phyloP scores from a whole-genome alignment of 1,140 invertebrate species.

The Eciton burchellii region DNA sequence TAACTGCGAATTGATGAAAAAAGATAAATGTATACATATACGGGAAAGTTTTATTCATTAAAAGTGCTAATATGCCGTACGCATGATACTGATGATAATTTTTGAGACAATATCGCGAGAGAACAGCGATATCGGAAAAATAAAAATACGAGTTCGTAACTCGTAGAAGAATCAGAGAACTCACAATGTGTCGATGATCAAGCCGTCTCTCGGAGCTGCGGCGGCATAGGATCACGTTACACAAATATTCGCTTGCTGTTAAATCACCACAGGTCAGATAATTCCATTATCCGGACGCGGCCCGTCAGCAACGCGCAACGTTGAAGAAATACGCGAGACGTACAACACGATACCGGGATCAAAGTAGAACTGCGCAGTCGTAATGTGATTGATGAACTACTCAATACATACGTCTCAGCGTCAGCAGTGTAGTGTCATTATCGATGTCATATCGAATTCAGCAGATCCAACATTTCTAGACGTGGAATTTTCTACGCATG shows the following conservation, averaged over 20 bases:
- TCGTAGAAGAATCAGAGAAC: neutral
- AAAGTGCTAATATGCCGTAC: no score
- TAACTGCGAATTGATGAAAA: neutral
- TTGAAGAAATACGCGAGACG: no score
- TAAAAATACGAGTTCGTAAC: neutral
- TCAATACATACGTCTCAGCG: neutral
- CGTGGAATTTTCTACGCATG: no score
- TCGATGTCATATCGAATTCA: no score
- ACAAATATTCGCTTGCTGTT: constrained; percentile 14
- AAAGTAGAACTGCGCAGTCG: neutral
- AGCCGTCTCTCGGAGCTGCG: neutral
- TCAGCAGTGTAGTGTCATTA: no score
- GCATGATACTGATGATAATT: no score
- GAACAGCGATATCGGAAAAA: neutral
- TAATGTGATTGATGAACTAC: neutral
- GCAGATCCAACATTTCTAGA: no score
- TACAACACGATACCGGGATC: neutral
- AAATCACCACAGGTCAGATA: neutral
- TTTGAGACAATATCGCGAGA: neutral
- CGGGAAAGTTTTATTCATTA: no score
- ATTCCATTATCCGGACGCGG: neutral
- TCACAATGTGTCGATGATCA: neutral
- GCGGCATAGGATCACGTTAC: neutral
- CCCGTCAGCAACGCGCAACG: neutral
- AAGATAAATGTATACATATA: neutral